Percentiles rank a stretch among this genome's conserved stretches.
Conservation (phyloP, 1,140 invertebrate genomes). For the Drosophila teissieri region DNA sequence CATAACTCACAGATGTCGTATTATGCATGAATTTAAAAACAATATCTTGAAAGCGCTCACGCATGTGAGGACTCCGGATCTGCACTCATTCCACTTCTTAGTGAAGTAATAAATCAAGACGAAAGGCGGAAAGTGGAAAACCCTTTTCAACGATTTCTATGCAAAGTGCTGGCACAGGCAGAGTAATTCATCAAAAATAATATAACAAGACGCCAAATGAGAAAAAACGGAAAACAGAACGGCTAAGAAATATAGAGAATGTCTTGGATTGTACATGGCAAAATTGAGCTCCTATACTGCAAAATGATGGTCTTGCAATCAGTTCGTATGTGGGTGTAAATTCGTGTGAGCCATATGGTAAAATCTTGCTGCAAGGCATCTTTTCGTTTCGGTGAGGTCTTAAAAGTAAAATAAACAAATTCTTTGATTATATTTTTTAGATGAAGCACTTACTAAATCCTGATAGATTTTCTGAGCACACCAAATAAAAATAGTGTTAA, state of each 20-base stretch:
- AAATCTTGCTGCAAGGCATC: slow-evolving; percentile 22
- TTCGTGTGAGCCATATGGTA: slow-evolving; percentile 9
- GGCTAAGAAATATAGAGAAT: slow-evolving; percentile 9
- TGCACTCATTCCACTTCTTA: slow-evolving; percentile 7
- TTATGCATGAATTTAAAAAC: slow-evolving; percentile 69
- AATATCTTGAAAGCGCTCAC: slow-evolving; percentile 56
- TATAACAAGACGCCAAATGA: slow-evolving; percentile 42
- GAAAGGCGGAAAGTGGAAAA: slow-evolving; percentile 33
- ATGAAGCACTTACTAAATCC: too few relatives aligned
- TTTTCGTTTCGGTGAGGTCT: slow-evolving; percentile 4
- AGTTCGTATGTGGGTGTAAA: slow-evolving; percentile 4
- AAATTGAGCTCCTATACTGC: slow-evolving; percentile 30
- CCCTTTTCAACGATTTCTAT: slow-evolving; percentile 64
- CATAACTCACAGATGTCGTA: slow-evolving; percentile 74
- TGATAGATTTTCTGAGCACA: too few relatives aligned
- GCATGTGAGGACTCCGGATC: slow-evolving; percentile 22
- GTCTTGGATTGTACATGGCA: slow-evolving; percentile 30
- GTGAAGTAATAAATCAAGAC: slow-evolving; percentile 66
- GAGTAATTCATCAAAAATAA: slow-evolving; percentile 70
- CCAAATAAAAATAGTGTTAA: too few relatives aligned
- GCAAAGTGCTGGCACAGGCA: slow-evolving; percentile 49
- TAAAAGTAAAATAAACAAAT: slow-evolving; percentile 15
- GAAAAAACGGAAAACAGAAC: slow-evolving; percentile 25
- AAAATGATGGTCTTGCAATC: slow-evolving; percentile 22
- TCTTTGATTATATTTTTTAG: too few relatives aligned